These are phyloP conservation scores for Nomada ferruginata DNA, from an alignment of 2,888 invertebrate genomes.

Conservation along the genomic window DNA sequence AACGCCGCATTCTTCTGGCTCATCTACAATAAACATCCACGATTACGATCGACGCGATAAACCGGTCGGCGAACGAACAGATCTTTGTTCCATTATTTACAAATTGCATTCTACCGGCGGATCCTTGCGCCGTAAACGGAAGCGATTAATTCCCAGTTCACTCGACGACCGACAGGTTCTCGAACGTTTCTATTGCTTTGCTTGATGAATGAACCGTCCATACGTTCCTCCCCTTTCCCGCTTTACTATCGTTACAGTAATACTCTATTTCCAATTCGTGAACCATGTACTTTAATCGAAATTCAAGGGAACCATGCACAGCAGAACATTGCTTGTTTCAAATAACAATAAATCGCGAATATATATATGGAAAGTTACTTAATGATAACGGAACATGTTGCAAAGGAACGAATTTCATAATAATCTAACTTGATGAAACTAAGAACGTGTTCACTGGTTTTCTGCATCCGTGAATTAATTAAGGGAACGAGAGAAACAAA, in stretches of 20 bases:
- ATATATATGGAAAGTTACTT: neutral
- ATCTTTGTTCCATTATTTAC: slow-evolving; percentile 60
- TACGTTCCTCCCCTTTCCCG: neutral
- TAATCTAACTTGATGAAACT: neutral
- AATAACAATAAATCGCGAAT: neutral
- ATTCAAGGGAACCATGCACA: slow-evolving; percentile 8
- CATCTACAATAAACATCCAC: slow-evolving; percentile 54
- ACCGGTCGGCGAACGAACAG: slow-evolving; percentile 34
- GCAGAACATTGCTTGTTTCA: neutral
- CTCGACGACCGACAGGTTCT: neutral
- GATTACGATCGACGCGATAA: slow-evolving; percentile 65
- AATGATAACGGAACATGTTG: neutral
- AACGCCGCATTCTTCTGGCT: slow-evolving; percentile 53
- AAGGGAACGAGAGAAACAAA: too few relatives aligned
- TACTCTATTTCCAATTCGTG: neutral
- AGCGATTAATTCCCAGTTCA: slow-evolving; percentile 45
- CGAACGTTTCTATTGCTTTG: neutral
- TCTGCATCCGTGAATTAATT: neutral
- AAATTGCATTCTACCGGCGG: slow-evolving; percentile 39
- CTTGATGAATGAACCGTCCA: neutral
- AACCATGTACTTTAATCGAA: slow-evolving; percentile 27
- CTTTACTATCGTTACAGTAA: neutral
- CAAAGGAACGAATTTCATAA: neutral
- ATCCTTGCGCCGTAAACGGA: slow-evolving; percentile 34
- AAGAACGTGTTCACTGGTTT: neutral